Base-by-base conservation (phyloP, 2,113 vertebrate species). In the Rynchops niger region DNA sequence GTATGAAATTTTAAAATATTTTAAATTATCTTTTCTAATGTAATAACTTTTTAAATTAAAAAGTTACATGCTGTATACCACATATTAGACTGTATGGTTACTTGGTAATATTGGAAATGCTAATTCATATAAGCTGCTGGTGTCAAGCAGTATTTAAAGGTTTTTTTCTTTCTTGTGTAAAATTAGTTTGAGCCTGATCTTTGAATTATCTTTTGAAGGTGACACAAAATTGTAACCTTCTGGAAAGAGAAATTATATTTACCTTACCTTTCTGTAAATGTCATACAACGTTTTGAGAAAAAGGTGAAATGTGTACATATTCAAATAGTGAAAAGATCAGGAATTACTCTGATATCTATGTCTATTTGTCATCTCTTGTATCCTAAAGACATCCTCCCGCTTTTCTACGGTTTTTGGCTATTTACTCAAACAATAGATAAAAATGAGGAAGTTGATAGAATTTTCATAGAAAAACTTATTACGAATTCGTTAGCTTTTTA, bases 211-310 rank as follows among this genome's bases (percentile, higher is more conserved):
- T 79, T 94, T 87, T 4, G 15, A 79, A 85, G 61, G 55, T 86
- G 65, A 56, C 43, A 61, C 21, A 62, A 90, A 93, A 88, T 93
- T 88, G 42, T 84, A 90, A 77, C 66, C 58, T 80, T 89, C 56
- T 82, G 52, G n/a, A 88, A 90, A 92, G 67, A 59, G 34, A 47
- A 77, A 26, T 71, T 74, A 7, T 49, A 56, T 87, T 94, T 94
- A 70, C 53, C 29, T 93, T 95, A 47, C 45, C 32, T 76, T 86
- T 93, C 82, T 82, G 70, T 85, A 93, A 97, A 91, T 85, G 66
- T 93, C 77, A 23, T 27, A 6, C 23, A 30, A 0, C 27, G 21
- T 69, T 91, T 90, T 58, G 30, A 93, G 70, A 66, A 85, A 85
- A 85, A 89, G 70, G 18, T 91, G 73, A 85, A 76, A 87, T 74